Percentiles rank a stretch among this genome's conserved stretches.
Conservation (phyloP, 2,888 invertebrate species). For the Ophonus ardosiacus region DNA sequence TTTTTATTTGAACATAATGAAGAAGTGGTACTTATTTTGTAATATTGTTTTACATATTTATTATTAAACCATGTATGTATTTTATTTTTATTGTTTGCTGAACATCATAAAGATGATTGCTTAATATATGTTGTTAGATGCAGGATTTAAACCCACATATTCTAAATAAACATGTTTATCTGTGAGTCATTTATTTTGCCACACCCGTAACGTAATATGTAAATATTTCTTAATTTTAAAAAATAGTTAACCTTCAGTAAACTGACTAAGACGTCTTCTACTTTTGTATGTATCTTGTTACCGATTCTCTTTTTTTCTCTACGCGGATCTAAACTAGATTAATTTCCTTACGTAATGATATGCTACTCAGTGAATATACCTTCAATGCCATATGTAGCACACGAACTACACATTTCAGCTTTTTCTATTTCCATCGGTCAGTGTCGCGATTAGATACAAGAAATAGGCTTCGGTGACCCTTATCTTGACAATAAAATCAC, state of each 20-base stretch:
- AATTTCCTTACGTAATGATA: background rate
- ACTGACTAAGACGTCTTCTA: background rate
- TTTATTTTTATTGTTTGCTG: no score
- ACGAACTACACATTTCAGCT: background rate
- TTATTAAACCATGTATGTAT: no score
- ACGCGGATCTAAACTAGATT: background rate
- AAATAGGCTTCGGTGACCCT: background rate
- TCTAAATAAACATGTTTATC: background rate
- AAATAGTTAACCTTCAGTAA: background rate
- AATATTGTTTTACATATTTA: no score
- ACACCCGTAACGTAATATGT: background rate
- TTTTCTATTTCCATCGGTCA: background rate
- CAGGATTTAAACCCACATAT: background rate
- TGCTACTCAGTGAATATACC: background rate
- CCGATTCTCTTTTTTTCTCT: background rate
- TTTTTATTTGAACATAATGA: no score
- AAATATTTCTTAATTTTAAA: background rate
- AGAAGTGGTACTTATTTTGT: no score
- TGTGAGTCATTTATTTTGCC: background rate
- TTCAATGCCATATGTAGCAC: background rate
- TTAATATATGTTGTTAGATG: no score
- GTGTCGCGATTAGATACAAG: background rate
- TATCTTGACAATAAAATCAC: constrained; percentile 12
- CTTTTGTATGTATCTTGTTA: background rate
- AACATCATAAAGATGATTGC: no score